Evolutionary conservation across 2,888 invertebrate genomes (phyloP), one percentile per base, ranked within the genome.

Genomic region (Drosophila fulvimacula): DNA sequence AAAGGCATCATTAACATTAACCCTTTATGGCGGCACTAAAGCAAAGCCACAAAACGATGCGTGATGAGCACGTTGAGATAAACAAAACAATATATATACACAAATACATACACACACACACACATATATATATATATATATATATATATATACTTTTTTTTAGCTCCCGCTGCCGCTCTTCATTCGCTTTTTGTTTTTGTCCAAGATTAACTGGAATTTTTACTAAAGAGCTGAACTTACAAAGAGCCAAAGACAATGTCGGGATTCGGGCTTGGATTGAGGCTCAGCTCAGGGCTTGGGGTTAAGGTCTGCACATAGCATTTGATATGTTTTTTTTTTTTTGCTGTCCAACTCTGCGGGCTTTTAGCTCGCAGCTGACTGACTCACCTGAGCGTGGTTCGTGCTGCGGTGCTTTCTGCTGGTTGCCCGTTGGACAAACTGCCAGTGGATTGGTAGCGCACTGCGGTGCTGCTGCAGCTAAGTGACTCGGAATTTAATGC

Each of bases 41-140:
- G 79, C 72, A 72, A 80, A 69, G 73, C 86, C 84, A 84, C 84
- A 84, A 86, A 88, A 87, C 86, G 81, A 79, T 77, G 84, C 88
- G 73, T 85, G 84, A 85, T 84, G 84, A 88, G 88, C 88, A 88
- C 88, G 88, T 84, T 86, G 75, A 88, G 84, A 84, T 84, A 84
- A 84, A 85, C 83, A 87, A 78, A 68, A 69, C 55, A 48, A 48
- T 17, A 60, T 64, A 76, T 61, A 68, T 52, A 76, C 39, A 63
- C 19, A 32, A 17, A 36, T 24, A 60, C 5, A 49, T 0, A 60
- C 0, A 48, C 19, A 36, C 15, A 60, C 27, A 56, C 17, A 64
- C 21, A 56, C n/a, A 36, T 6, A 39, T 10, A 42, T 11, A 15
- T 15, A 19, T 19, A 42, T 21, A 41, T 13, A 19, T 21, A 21